Base-by-base conservation (phyloP, 2,888 invertebrate genomes). In the Teleogryllus oceanicus region DNA sequence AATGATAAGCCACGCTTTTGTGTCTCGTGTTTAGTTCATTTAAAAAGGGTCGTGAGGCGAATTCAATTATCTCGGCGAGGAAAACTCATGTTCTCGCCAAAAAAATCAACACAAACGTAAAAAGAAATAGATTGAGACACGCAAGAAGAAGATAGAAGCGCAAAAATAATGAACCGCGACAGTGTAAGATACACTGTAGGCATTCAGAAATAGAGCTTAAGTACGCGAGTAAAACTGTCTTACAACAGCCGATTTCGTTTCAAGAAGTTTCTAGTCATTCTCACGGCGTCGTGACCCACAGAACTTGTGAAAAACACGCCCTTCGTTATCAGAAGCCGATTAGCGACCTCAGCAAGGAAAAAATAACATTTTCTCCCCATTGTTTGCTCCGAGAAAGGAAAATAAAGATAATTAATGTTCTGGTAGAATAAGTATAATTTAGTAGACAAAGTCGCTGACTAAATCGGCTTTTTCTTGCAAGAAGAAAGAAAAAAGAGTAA, bases 341-440 rank as follows among this genome's bases (percentile, higher is more conserved):
- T 62, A 62, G 62, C 62, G n/a, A 13, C 13, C 62, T 62, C 62
- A n/a, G 62, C n/a, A 62, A 62, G n/a, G 62, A 62, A n/a, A 62
- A n/a, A 62, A 62, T 18, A 62, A 5, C 62, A n/a, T n/a, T 62
- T 62, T 62, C n/a, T n/a, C n/a, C n/a, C 62, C 62, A 62, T 37
- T 62, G 62, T 62, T 62, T 62, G 62, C 62, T 13, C 62, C 16
- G 16, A n/a, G 62, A 62, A 62, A 62, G 62, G n/a, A 62, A 62
- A 62, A 62, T 62, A 62, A 62, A 62, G 62, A 62, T 62, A 62
- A 62, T 62, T 62, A 62, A 62, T 62, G 62, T 62, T 62, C 62
- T 62, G 62, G 62, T 62, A 62, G 62, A 62, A 62, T 62, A 62
- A 62, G 62, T 62, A 62, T 62, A 62, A 62, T 62, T 62, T 62